These are phyloP conservation scores for Ichneumon xanthorius DNA, from an alignment of 2,888 invertebrate genomes.

Conservation along the genomic window DNA sequence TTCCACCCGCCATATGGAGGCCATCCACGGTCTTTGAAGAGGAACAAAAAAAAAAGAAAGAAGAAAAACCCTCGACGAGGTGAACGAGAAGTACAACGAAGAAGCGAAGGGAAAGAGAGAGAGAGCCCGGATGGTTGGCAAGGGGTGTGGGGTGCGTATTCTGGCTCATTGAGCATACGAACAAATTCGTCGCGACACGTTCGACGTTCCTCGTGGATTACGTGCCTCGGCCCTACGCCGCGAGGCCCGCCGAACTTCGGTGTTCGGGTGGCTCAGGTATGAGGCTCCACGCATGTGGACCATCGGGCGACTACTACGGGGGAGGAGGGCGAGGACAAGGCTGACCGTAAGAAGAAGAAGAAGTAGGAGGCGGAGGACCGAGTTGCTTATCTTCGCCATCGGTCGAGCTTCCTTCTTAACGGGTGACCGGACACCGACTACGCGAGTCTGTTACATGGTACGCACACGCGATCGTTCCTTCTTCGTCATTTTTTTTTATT, in stretches of 20 bases:
- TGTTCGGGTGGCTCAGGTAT: slow-evolving; percentile 71
- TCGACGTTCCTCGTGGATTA: slow-evolving; percentile 80
- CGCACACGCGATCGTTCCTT: slow-evolving; percentile 64
- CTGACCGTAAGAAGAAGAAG: slow-evolving; percentile 41
- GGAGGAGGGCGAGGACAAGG: slow-evolving; percentile 45
- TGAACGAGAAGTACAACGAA: slow-evolving; percentile 30
- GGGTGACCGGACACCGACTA: slow-evolving; percentile 81
- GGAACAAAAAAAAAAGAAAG: slow-evolving; percentile 46
- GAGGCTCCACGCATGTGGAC: slow-evolving; percentile 55
- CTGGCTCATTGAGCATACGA: slow-evolving; percentile 83
- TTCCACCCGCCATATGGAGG: slow-evolving; percentile 26
- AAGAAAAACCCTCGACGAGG: slow-evolving; percentile 4
- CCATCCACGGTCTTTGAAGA: slow-evolving; percentile 28
- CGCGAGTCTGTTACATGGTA: slow-evolving; percentile 67
- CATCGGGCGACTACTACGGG: slow-evolving; percentile 30
- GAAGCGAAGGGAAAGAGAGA: slow-evolving; percentile 48
- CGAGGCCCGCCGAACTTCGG: slow-evolving; percentile 77
- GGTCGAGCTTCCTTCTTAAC: slow-evolving; percentile 84
- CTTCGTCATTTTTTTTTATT: slow-evolving; percentile 30
- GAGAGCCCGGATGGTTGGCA: slow-evolving; percentile 41
- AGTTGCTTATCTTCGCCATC: slow-evolving; percentile 83
- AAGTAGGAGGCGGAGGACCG: slow-evolving; percentile 64
- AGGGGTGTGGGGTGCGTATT: slow-evolving; percentile 78
- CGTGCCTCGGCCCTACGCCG: slow-evolving; percentile 72
- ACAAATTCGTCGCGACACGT: slow-evolving; percentile 83